Conservation (phyloP, 2,888 invertebrate genomes). For the Tetranychus piercei region DNA sequence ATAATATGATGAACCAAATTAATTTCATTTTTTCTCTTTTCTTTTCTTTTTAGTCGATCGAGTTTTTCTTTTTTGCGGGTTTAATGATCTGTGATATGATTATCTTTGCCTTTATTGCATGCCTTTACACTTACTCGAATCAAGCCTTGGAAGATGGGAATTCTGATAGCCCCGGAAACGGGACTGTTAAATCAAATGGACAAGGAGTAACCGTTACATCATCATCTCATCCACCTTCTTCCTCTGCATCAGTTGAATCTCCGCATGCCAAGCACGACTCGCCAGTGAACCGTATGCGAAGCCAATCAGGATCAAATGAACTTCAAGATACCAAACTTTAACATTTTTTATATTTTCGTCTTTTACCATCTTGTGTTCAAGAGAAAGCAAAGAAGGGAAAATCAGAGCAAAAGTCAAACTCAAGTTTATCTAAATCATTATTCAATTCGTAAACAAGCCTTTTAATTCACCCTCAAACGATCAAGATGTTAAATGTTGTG, state of each 20-base stretch:
- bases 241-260: too few relatives aligned
- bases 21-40: background rate
- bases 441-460: too few relatives aligned
- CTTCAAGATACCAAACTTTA: background rate
- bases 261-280: too few relatives aligned
- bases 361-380: too few relatives aligned
- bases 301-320: background rate
- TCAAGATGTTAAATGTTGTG: too few relatives aligned
- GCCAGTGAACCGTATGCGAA: background rate
- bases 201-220: too few relatives aligned
- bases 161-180: background rate
- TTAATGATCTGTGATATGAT: slow-evolving; percentile 66
- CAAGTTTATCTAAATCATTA: too few relatives aligned
- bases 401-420: too few relatives aligned
- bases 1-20: background rate
- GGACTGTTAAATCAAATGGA: too few relatives aligned
- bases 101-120: slow-evolving; percentile 59
- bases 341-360: background rate
- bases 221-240: too few relatives aligned
- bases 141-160: slow-evolving; percentile 4
- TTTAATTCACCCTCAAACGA: too few relatives aligned
- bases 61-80: slow-evolving; percentile 68
- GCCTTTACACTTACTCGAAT: slow-evolving; percentile 43
- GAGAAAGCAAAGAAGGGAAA: too few relatives aligned
- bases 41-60: slow-evolving; percentile 45